Evolutionary conservation across 2,888 invertebrate genomes (phyloP), one percentile per base, ranked within the genome.

Genomic region (Phorcus lineatus): DNA sequence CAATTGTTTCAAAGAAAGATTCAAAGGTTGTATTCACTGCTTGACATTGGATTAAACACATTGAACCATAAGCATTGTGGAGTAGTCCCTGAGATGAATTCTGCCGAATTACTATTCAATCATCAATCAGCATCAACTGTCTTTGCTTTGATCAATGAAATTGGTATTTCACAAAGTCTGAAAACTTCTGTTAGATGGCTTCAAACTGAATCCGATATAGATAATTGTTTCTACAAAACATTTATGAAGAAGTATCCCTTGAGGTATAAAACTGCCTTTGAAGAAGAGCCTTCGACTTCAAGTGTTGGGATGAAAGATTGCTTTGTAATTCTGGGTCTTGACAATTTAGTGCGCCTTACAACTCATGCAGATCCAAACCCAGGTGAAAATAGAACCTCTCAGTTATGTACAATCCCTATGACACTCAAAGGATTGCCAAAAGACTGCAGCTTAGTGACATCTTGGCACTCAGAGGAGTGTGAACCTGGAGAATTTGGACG

Each of bases 371-470:
- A 78, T 40, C 78, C 78, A 13, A 40, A 19, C n/a, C 66, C 66
- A 66, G 66, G 78, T 16, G 31, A 47, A 40, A 78, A n/a, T 9
- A 31, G 66, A 13, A 78, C 77, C 16, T 55, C 55, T 7, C 66
- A 66, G 22, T 19, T 78, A 2, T 78, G 77, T 52, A 78, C 77
- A 6, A 28, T 78, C 11, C 66, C 77, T 7, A 78, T 78, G 22
- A 78, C 66, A 19, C n/a, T 78, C 16, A 78, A 78, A 24, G 77
- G 77, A 13, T 55, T 78, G 17, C 77, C 66, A 24, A 62, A 47
- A 19, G 66, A 78, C n/a, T 47, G 52, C 4, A 19, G 11, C 13
- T 19, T 78, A 17, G 47, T 47, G 1, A 7, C 22, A 22, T 22
- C 19, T 13, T 78, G 77, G 77, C 77, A 78, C 47, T 2, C 1